Percentiles rank a stretch among this genome's conserved stretches.
phyloP scores from a whole-genome alignment of 2,797 vertebrate genomes.

The Linurgus olivaceus region DNA sequence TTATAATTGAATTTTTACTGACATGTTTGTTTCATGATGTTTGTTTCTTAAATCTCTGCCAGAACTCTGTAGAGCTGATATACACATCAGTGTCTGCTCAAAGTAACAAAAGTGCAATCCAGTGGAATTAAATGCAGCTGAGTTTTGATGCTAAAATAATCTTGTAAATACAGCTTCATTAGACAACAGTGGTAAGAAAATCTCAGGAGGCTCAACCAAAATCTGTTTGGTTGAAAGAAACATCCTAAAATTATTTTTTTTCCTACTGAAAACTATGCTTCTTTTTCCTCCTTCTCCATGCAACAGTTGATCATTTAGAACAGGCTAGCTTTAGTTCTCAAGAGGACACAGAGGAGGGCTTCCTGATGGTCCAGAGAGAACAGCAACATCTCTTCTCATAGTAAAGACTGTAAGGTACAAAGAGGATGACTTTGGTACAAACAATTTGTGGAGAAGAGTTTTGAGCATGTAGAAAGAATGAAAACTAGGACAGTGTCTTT shows the following conservation, averaged over 20 bases:
- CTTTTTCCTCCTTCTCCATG: neutral
- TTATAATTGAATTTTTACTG: slow-evolving; percentile 32
- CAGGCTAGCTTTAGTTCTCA: neutral
- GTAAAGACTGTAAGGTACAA: neutral
- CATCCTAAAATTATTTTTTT: neutral
- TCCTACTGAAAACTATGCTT: neutral
- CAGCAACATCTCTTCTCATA: neutral
- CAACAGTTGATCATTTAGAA: neutral
- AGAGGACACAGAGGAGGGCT: neutral
- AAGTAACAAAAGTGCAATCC: slow-evolving; percentile 26
- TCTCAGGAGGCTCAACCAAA: slow-evolving; percentile 10
- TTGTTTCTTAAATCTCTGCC: slow-evolving; percentile 27
- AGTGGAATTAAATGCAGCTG: slow-evolving; percentile 31
- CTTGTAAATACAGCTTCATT: slow-evolving; percentile 13
- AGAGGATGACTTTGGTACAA: neutral
- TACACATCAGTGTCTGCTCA: neutral
- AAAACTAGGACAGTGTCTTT: neutral
- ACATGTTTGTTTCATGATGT: slow-evolving; percentile 3
- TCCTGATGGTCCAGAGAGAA: neutral
- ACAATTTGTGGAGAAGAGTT: neutral
- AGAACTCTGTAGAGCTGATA: neutral
- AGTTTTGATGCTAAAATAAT: slow-evolving; percentile 52
- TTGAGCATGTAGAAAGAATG: neutral
- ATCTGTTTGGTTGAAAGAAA: neutral
- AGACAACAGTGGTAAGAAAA: neutral